Percentiles rank a stretch among this genome's conserved stretches.
phyloP scores from a whole-genome alignment of 2,797 vertebrate genomes.

The Pipistrellus pygmaeus region DNA sequence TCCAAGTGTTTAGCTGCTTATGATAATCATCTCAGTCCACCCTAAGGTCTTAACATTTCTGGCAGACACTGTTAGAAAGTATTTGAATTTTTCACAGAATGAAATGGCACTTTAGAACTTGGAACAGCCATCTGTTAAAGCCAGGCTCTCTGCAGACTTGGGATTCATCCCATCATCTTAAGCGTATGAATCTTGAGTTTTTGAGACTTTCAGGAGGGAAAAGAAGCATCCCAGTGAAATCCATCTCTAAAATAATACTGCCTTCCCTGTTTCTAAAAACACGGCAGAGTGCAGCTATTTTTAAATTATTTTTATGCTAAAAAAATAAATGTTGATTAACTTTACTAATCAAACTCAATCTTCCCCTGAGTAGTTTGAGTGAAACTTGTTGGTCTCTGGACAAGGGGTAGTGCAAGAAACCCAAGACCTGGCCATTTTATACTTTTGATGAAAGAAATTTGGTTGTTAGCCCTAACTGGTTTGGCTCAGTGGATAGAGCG shows the following conservation, averaged over 20 bases:
- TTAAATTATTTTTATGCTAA: slow-evolving; percentile 56
- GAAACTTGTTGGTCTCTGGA: slow-evolving; percentile 31
- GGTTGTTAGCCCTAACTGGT: background rate
- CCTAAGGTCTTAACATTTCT: slow-evolving; percentile 25
- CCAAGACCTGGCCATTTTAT: background rate
- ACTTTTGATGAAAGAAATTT: slow-evolving; percentile 46
- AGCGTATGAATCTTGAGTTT: slow-evolving; percentile 25
- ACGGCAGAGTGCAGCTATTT: background rate
- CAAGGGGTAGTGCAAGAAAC: background rate
- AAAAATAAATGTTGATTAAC: background rate
- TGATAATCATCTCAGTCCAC: slow-evolving; percentile 20
- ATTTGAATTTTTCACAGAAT: slow-evolving; percentile 55
- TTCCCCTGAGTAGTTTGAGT: slow-evolving; percentile 23
- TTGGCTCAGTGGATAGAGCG: too few species aligned
- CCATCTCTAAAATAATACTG: slow-evolving; percentile 3
- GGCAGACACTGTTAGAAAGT: slow-evolving; percentile 51
- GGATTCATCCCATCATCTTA: slow-evolving; percentile 43
- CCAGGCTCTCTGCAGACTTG: background rate
- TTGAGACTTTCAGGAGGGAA: slow-evolving; percentile 2
- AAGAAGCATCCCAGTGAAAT: slow-evolving; percentile 52
- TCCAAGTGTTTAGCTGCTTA: slow-evolving; percentile 36
- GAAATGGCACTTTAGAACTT: slow-evolving; percentile 55
- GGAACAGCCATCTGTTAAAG: slow-evolving; percentile 44
- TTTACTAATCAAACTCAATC: slow-evolving; percentile 6
- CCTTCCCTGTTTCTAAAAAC: slow-evolving; percentile 42